A percentile compares a stretch with the other conserved stretches of the same genome.
phyloP scores from a whole-genome alignment of 2,888 invertebrate species.

The Anorthoa munda region DNA sequence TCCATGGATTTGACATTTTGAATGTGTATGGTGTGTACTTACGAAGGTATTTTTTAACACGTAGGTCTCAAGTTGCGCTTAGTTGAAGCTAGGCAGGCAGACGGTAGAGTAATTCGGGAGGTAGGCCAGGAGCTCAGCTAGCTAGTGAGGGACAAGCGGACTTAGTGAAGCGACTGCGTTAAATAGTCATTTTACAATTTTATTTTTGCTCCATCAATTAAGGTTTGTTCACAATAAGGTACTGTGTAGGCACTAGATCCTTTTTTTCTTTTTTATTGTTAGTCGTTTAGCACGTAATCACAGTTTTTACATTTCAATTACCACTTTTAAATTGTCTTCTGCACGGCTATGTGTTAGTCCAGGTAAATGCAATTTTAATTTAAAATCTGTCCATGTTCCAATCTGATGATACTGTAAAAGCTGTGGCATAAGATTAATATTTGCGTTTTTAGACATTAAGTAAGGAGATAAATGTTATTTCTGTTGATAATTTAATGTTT shows the following conservation, averaged over 20 bases:
- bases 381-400: slow-evolving; percentile 52
- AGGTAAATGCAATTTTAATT: slow-evolving; percentile 62
- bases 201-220: slow-evolving; percentile 75
- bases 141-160: slow-evolving; percentile 88
- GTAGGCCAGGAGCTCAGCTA: slow-evolving; percentile 85
- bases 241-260: slow-evolving; percentile 84
- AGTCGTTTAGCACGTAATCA: slow-evolving; percentile 82
- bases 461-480: slow-evolving; percentile 73
- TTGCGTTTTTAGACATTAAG: slow-evolving; percentile 80
- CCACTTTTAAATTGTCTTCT: slow-evolving; percentile 67
- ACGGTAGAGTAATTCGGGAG: slow-evolving; percentile 83
- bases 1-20: slow-evolving; percentile 51
- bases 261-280: slow-evolving; percentile 75
- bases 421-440: slow-evolving; percentile 78
- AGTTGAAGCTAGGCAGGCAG: slow-evolving; percentile 90
- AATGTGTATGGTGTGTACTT: slow-evolving; percentile 73
- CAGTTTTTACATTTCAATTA: slow-evolving; percentile 85
- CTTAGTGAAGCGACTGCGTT: slow-evolving; percentile 81
- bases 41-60: slow-evolving; percentile 85
- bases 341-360: slow-evolving; percentile 69
- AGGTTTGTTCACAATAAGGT: slow-evolving; percentile 86
- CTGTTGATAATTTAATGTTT: slow-evolving; percentile 64
- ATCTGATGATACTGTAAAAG: slow-evolving; percentile 78
- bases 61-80: slow-evolving; percentile 89
- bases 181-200: slow-evolving; percentile 77